Base-by-base conservation (phyloP, 2,797 vertebrate species). In the Vultur gryphus region DNA sequence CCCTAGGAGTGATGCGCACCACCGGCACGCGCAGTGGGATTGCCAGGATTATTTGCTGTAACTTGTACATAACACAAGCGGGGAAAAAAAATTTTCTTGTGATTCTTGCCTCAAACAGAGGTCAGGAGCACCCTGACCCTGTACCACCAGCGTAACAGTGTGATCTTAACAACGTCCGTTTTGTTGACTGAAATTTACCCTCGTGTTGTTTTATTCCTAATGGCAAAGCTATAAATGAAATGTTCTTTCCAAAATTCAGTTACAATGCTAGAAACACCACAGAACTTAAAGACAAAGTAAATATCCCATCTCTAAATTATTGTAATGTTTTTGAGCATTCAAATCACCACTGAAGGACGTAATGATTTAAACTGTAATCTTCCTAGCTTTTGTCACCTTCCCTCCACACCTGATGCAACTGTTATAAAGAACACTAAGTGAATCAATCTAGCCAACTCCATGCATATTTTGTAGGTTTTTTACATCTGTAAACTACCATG, bases 61-160 rank as follows among this genome's bases (percentile, higher is more conserved):
- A 52, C 25, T 58, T 26, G 9, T 11, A 72, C 33, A 1, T 2
- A 31, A 55, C 37, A 8, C 19, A 5, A 54, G 46, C 0, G 2
- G 25, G 20, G 10, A 24, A 16, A 59, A n/a, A 28, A 35, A 37
- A 13, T 4, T 26, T 64, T n/a, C 77, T 49, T 11, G 54, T 0
- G 13, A n/a, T 64, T 39, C 62, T 10, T 10, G 59, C 58, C 52
- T 84, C 31, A 21, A 29, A n/a, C 25, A 69, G 55, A 75, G 65
- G 57, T 61, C 73, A 28, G 86, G 70, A 93, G 64, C 87, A 43
- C 4, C 61, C 85, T 6, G 58, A 62, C 71, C 84, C 91, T 8
- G 10, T 13, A 28, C 51, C 71, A 35, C 16, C 55, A 75, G 37
- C 2, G 1, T 43, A 52, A 52, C 20, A 52, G 14, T 1, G 28